phyloP scores from a whole-genome alignment of 2,113 vertebrate species.

The Oncorhynchus mykiss region DNA sequence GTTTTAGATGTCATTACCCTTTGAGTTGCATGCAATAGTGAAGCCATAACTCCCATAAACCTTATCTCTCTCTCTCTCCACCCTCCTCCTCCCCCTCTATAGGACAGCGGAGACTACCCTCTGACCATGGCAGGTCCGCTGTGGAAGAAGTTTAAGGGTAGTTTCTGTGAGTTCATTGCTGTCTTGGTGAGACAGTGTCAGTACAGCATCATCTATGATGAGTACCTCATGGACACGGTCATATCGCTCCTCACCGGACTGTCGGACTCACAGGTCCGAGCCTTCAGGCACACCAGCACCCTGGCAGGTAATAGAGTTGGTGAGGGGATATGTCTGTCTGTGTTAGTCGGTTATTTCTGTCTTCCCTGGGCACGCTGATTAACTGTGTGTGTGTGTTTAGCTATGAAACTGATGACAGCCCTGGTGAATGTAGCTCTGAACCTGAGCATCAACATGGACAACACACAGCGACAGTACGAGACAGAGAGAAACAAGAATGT shows the following conservation, averaged over 20 bases:
- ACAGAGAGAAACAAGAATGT: slow-evolving; percentile 97
- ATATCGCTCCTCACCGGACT: slow-evolving; percentile 98
- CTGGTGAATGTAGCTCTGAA: slow-evolving; percentile 99
- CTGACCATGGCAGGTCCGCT: slow-evolving; percentile 97
- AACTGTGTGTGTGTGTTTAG: slow-evolving; percentile 59
- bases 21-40: background rate
- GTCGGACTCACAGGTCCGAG: slow-evolving; percentile 97
- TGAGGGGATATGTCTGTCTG: background rate
- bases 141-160: slow-evolving; percentile 99
- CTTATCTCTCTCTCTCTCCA: background rate
- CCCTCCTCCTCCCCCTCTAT: slow-evolving; percentile 40
- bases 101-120: slow-evolving; percentile 99
- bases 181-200: slow-evolving; percentile 97
- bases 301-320: slow-evolving; percentile 83
- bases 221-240: slow-evolving; percentile 99
- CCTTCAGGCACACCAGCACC: slow-evolving; percentile 98
- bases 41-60: background rate
- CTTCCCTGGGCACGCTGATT: background rate
- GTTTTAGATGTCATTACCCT: background rate
- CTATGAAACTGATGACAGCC: slow-evolving; percentile 99
- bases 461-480: slow-evolving; percentile 97
- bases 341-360: no score
- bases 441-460: slow-evolving; percentile 99
- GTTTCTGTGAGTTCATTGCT: slow-evolving; percentile 98
- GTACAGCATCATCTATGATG: slow-evolving; percentile 99